These are phyloP conservation scores for Lepas anatifera DNA, from an alignment of 2,888 invertebrate species.

Conservation along the genomic window DNA sequence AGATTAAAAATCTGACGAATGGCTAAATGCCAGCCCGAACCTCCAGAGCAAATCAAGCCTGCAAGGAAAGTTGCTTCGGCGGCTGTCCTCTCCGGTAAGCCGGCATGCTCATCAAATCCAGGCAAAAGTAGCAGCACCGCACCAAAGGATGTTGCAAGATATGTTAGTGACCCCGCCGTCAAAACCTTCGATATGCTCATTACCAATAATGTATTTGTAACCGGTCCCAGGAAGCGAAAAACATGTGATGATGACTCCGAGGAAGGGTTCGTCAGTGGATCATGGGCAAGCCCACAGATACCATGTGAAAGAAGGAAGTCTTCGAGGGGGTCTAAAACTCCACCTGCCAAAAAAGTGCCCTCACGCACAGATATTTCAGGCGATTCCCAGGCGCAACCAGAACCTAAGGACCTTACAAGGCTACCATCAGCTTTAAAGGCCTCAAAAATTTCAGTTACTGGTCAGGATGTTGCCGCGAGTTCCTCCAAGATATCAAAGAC, in stretches of 20 bases:
- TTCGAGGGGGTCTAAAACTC: background rate
- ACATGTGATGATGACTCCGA: background rate
- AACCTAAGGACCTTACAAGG: no score
- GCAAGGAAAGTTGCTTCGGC: background rate
- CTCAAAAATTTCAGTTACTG: no score
- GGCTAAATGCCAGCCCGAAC: background rate
- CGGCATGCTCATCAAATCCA: background rate
- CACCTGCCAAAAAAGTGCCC: background rate
- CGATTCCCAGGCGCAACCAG: no score
- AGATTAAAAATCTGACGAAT: background rate
- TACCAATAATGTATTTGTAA: background rate
- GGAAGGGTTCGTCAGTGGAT: background rate
- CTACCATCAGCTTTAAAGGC: no score
- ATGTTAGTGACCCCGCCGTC: background rate
- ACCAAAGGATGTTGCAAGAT: background rate
- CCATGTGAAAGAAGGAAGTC: background rate
- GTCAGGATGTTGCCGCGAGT: no score
- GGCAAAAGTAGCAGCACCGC: no score
- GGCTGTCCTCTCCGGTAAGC: no score
- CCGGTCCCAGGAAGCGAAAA: background rate
- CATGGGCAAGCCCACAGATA: background rate
- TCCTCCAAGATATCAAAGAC: no score
- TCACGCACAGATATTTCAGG: background rate
- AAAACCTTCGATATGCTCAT: background rate
- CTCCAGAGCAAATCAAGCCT: background rate